Base-by-base conservation (phyloP, 2,888 invertebrate species). In the Frankliniella intonsa region DNA sequence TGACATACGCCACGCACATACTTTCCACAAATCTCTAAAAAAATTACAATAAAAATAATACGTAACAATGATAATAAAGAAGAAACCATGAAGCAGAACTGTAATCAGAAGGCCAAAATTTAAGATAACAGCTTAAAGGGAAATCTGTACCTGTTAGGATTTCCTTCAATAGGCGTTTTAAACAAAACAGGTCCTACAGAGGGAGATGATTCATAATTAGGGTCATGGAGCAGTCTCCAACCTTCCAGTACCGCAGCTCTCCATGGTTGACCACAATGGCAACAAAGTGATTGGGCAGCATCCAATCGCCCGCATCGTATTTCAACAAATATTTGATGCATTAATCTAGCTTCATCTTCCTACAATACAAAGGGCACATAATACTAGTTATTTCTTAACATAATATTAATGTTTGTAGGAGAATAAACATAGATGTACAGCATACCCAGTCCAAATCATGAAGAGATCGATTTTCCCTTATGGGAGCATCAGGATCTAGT, bases 211-310 rank as follows among this genome's bases (percentile, higher is more conserved):
- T 91, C 90, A 85, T 92, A 92, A 86, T 96, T 95, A 10, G 95
- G 93, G 89, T 98, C 97, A 86, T 97, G 95, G 86, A 93, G 92
- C 50, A 97, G 90, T 82, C 93, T 91, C 97, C 97, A 97, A 5
- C 98, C 98, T 87, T 97, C 94, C 69, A 98, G 89, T 38, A 95
- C 92, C 8, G 96, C 96, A 0, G 97, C 97, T 81, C 96, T 90
- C 97, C 97, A 97, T 2, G 94, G 92, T 87, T 98, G 97, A 0
- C 98, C 98, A 86, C 94, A 94, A 86, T 93, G 93, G 80, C 93
- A 91, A 86, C 97, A 96, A 62, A 97, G 88, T 83, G 94, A 91
- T 86, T 97, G 92, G 1, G 97, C 97, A 88, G 94, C 93, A 84
- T 94, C 93, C 83, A 97, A 90, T 85, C 94, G 93, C 0, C 98